These are phyloP conservation scores for Butorides virescens DNA, from an alignment of 2,113 vertebrate genomes.

Conservation along the genomic window DNA sequence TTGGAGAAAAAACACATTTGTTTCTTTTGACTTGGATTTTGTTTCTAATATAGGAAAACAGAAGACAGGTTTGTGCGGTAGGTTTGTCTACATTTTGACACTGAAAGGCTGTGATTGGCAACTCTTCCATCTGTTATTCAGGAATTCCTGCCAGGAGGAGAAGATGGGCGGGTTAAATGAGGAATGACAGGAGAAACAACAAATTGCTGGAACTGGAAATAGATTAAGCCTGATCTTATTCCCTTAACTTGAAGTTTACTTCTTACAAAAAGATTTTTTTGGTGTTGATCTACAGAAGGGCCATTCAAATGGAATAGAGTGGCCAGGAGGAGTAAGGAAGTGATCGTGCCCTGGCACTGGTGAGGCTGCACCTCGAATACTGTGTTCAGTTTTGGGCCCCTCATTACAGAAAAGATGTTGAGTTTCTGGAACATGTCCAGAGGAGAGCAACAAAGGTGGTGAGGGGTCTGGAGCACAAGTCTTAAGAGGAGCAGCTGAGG, in stretches of 20 bases:
- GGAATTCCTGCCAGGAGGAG: background rate
- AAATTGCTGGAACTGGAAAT: background rate
- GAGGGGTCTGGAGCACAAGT: no score
- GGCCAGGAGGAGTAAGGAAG: no score
- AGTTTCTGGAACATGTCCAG: no score
- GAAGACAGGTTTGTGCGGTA: background rate
- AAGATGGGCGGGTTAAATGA: background rate
- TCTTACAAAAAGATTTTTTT: background rate
- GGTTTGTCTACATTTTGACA: conserved; percentile 8
- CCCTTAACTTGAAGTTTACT: background rate
- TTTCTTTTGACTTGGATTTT: background rate
- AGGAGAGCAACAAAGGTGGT: no score
- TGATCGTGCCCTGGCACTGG: no score
- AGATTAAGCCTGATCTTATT: background rate
- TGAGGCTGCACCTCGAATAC: no score
- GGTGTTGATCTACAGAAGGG: background rate
- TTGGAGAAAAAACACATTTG: background rate
- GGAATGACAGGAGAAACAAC: background rate
- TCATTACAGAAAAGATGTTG: no score
- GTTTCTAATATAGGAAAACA: background rate
- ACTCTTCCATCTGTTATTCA: conserved; percentile 10
- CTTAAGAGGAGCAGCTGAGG: no score
- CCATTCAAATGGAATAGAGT: background rate
- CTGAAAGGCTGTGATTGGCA: background rate
- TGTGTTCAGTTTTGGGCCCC: no score